These are phyloP conservation scores for Rhagologus leucostigma DNA, from an alignment of 2,113 vertebrate species.

Conservation along the genomic window DNA sequence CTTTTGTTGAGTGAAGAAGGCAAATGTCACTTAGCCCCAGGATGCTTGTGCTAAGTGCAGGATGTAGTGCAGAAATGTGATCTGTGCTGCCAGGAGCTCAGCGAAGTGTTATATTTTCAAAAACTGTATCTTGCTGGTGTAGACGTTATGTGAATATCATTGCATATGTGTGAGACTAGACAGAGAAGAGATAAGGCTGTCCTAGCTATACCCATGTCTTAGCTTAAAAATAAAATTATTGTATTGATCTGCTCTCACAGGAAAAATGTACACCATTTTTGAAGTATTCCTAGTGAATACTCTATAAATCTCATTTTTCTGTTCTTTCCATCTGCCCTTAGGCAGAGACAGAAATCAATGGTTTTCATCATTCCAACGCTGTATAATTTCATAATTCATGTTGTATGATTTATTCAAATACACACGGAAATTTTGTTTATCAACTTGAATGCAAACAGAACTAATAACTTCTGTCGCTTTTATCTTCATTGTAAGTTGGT, in stretches of 20 bases:
- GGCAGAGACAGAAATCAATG: constrained; percentile 52
- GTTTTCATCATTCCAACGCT: not conserved
- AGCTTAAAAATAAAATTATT: constrained; percentile 20
- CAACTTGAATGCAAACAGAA: constrained; percentile 2
- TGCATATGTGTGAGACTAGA: not conserved
- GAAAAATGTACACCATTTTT: not conserved
- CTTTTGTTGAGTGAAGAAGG: constrained; percentile 6
- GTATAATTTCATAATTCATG: constrained; percentile 45
- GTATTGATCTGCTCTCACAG: constrained; percentile 45
- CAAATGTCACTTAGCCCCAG: constrained; percentile 51
- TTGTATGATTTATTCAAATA: constrained; percentile 52
- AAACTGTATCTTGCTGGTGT: not conserved
- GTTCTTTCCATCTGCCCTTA: constrained; percentile 41
- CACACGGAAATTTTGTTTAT: constrained; percentile 10
- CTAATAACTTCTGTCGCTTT: not conserved
- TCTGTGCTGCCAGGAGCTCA: constrained; percentile 10
- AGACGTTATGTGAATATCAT: not conserved
- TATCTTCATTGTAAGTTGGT: not conserved
- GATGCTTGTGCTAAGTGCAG: constrained; percentile 32
- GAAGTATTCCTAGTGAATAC: not conserved
- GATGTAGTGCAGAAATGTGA: constrained; percentile 2
- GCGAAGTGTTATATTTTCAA: not conserved
- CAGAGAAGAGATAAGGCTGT: not conserved
- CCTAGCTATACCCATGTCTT: not conserved
- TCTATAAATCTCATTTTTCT: not conserved